These are phyloP conservation scores for Ophthalmolycus amberensis DNA, from an alignment of 2,113 vertebrate species.

Conservation along the genomic window DNA sequence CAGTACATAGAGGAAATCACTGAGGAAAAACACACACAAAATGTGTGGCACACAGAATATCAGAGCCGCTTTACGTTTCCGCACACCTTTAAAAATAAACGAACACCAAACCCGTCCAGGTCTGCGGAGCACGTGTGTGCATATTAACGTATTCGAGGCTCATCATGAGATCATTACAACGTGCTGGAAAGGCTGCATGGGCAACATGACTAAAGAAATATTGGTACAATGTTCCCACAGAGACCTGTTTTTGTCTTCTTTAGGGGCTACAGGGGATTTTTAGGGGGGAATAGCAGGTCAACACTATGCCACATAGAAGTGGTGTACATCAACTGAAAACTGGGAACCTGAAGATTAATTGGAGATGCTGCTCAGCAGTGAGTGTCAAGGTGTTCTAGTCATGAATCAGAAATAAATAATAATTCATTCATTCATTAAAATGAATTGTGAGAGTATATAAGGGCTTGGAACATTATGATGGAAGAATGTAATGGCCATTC, in stretches of 20 bases:
- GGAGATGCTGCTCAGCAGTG: background rate
- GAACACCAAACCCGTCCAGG: background rate
- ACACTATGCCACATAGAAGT: background rate
- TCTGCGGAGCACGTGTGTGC: background rate
- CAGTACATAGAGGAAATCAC: background rate
- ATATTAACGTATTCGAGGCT: constrained; percentile 14
- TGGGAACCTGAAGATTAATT: background rate
- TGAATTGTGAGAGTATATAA: background rate
- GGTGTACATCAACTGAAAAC: background rate
- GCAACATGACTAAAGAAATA: background rate
- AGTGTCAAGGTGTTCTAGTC: background rate
- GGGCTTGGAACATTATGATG: background rate
- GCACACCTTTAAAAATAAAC: constrained; percentile 12
- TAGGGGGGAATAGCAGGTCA: background rate
- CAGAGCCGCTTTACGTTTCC: background rate
- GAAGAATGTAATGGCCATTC: background rate
- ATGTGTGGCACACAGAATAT: background rate
- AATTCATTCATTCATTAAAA: background rate
- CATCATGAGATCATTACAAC: constrained; percentile 19
- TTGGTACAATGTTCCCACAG: background rate
- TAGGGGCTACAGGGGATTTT: too few species aligned
- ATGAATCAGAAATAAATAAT: background rate
- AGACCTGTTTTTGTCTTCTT: too few species aligned
- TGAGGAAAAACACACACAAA: background rate
- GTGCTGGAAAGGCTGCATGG: background rate